Conservation (phyloP, 2,113 vertebrate species). For the Apus apus region DNA sequence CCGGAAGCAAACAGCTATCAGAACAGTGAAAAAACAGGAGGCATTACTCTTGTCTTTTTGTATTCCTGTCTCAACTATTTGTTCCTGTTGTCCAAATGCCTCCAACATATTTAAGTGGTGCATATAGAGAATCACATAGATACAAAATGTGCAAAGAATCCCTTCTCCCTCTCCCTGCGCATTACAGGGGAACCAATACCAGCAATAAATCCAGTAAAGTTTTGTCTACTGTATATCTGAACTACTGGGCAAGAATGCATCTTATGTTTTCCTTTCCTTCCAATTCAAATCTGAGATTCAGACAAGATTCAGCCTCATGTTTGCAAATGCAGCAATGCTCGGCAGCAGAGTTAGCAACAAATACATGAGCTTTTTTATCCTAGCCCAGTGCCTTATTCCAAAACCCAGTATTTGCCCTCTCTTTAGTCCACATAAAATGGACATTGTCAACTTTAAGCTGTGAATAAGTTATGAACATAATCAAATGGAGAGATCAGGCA, state of each 20-base stretch:
- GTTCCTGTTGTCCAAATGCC: background rate
- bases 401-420: background rate
- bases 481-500: background rate
- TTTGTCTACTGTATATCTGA: background rate
- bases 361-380: background rate
- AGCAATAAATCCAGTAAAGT: background rate
- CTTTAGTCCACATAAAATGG: background rate
- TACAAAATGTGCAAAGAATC: background rate
- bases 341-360: background rate
- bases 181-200: background rate
- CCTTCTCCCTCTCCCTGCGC: background rate
- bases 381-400: background rate
- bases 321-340: background rate
- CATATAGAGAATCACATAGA: background rate
- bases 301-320: background rate
- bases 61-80: background rate
- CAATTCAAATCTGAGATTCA: background rate
- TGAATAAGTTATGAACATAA: background rate
- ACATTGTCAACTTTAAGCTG: background rate
- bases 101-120: background rate
- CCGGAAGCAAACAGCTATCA: background rate
- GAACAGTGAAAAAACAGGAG: background rate
- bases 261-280: background rate
- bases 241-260: background rate
- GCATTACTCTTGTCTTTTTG: background rate